A percentile compares a stretch with the other conserved stretches of the same genome.
Conservation (phyloP, 2,113 vertebrate species). For the Hyperopisus bebe region DNA sequence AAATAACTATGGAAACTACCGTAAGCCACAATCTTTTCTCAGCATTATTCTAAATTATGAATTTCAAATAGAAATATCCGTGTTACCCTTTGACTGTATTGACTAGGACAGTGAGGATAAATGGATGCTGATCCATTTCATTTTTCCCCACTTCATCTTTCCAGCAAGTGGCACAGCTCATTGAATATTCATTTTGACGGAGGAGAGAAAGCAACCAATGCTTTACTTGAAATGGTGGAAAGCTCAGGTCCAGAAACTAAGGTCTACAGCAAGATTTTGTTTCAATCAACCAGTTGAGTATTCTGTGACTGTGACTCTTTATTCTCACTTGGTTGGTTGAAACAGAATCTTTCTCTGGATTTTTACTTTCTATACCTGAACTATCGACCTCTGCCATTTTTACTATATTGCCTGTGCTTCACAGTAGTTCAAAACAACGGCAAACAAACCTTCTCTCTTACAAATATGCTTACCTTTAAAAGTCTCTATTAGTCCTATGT, state of each 20-base stretch:
- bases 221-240: not conserved
- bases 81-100: not conserved
- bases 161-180: not conserved
- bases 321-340: not conserved
- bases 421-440: not conserved
- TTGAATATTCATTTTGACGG: not conserved
- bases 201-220: not conserved
- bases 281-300: not conserved
- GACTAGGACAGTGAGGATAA: not conserved
- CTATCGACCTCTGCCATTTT: not conserved
- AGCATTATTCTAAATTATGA: not conserved
- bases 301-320: too few relatives aligned
- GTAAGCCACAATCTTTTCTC: not conserved
- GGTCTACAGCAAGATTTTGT: not conserved
- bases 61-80: conserved; percentile 7
- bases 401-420: not conserved
- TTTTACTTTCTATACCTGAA: not conserved
- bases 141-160: not conserved
- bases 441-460: not conserved
- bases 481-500: not conserved
- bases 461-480: not conserved
- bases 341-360: not conserved
- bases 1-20: not conserved
- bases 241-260: not conserved
- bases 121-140: not conserved